phyloP scores from a whole-genome alignment of 2,888 invertebrate species.

The Resseliella maxima region DNA sequence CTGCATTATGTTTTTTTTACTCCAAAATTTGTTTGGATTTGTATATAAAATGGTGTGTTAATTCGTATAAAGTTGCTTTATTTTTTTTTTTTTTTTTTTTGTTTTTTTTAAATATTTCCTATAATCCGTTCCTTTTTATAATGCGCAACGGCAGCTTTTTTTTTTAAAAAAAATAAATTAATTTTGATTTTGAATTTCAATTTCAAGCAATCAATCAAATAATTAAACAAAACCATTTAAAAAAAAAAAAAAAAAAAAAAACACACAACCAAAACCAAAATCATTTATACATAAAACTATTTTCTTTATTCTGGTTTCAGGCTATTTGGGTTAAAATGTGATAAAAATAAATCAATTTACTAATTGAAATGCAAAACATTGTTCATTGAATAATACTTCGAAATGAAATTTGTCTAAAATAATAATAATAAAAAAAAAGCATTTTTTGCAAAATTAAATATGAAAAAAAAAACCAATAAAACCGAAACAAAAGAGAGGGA shows the following conservation, averaged over 20 bases:
- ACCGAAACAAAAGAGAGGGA: too few species aligned
- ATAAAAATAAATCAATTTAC: conserved; percentile 57
- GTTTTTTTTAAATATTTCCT: not conserved
- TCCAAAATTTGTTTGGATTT: not conserved
- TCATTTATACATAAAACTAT: conserved; percentile 34
- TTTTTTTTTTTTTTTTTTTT: not conserved
- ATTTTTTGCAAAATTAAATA: too few species aligned
- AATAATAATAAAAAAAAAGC: not conserved
- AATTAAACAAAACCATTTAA: too few species aligned
- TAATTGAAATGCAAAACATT: not conserved
- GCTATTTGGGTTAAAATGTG: conserved; percentile 60
- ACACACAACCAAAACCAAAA: not conserved
- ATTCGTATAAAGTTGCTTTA: not conserved
- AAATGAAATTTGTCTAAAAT: not conserved
- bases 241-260: conserved; percentile 7
- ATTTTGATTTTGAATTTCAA: not conserved
- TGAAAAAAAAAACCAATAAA: conserved; percentile 15
- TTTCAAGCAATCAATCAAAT: conserved; percentile 17
- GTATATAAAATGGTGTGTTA: conserved; percentile 6
- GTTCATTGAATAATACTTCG: not conserved
- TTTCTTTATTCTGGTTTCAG: conserved; percentile 59
- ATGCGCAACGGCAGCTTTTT: not conserved
- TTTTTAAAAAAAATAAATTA: not conserved
- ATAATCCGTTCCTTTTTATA: not conserved
- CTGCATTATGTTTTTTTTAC: not conserved